phyloP scores from a whole-genome alignment of 2,113 vertebrate species.

The Campylomormyrus numenius region DNA sequence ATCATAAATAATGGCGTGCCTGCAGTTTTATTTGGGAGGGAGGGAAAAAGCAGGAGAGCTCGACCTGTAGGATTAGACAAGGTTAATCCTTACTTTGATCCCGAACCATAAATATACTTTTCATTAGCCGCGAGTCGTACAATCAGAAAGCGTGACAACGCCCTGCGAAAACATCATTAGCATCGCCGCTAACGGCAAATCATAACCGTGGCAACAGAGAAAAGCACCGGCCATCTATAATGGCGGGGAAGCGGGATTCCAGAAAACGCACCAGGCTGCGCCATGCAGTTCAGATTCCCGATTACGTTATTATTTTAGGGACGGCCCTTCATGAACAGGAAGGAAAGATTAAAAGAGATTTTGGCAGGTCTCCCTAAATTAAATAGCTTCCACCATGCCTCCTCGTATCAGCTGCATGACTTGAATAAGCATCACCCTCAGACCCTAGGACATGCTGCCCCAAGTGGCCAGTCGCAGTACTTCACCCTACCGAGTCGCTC shows the following conservation, averaged over 20 bases:
- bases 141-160: background rate
- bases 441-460: slow-evolving; percentile 33
- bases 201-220: background rate
- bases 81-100: slow-evolving; percentile 10
- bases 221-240: background rate
- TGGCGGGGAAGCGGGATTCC: background rate
- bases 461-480: slow-evolving; percentile 30
- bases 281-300: background rate
- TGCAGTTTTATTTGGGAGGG: background rate
- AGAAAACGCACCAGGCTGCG: background rate
- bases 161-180: background rate
- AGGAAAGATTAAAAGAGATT: background rate
- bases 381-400: slow-evolving; percentile 43
- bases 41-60: background rate
- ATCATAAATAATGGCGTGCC: background rate
- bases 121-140: background rate
- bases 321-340: background rate
- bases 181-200: background rate
- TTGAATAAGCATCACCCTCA: background rate
- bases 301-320: background rate
- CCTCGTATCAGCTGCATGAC: slow-evolving; percentile 36
- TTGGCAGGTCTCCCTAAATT: slow-evolving; percentile 21
- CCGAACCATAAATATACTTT: background rate
- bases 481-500: background rate
- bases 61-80: background rate